phyloP scores from a whole-genome alignment of 2,888 invertebrate species.

The Chaetoderma sp. region DNA sequence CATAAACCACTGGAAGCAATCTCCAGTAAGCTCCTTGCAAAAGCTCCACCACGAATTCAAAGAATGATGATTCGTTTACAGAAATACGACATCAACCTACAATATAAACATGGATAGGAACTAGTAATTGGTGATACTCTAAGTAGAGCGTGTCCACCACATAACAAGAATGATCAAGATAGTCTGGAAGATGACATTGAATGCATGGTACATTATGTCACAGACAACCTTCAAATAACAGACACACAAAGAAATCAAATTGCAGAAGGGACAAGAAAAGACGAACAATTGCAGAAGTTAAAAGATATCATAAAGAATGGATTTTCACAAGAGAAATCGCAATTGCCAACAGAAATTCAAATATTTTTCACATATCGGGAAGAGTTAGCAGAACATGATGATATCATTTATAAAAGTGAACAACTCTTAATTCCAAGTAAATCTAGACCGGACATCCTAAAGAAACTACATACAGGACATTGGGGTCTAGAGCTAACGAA shows the following conservation, averaged over 20 bases:
- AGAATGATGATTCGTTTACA: slow-evolving; percentile 25
- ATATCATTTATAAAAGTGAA: slow-evolving; percentile 15
- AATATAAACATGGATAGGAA: slow-evolving; percentile 30
- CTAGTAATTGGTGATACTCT: slow-evolving; percentile 39
- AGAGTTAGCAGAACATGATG: not conserved
- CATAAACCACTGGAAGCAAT: slow-evolving; percentile 35
- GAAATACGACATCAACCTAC: slow-evolving; percentile 23
- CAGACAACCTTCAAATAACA: no score
- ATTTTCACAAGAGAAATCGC: slow-evolving; percentile 2
- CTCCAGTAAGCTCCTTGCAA: slow-evolving; percentile 13
- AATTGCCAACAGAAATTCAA: slow-evolving; percentile 3
- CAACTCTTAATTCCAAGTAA: slow-evolving; percentile 12
- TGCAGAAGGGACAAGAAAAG: not conserved
- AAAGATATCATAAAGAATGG: not conserved
- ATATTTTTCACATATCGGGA: slow-evolving; percentile 1
- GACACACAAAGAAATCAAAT: no score
- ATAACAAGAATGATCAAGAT: no score
- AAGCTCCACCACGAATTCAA: slow-evolving; percentile 29
- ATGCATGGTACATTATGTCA: no score
- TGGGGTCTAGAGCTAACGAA: slow-evolving; percentile 15
- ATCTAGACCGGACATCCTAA: slow-evolving; percentile 12
- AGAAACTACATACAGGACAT: slow-evolving; percentile 12
- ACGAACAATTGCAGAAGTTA: not conserved
- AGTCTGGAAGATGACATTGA: no score
- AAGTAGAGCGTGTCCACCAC: slow-evolving; percentile 22